These are phyloP conservation scores for Etheostoma nigrum DNA, from an alignment of 2,797 vertebrate species.

Conservation along the genomic window DNA sequence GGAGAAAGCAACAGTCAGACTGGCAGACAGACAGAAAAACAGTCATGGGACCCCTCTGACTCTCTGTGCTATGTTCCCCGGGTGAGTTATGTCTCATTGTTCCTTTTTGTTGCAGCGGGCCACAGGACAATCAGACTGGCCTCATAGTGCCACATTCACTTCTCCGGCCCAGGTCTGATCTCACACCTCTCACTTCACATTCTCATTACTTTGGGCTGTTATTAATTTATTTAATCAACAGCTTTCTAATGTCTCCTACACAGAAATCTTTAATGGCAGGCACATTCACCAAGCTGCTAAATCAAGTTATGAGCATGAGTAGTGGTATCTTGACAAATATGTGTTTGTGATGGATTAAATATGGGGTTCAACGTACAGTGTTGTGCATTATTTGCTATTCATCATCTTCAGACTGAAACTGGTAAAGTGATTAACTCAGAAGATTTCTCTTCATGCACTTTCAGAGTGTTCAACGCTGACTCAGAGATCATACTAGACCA, in stretches of 20 bases:
- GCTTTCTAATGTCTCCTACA: constrained; percentile 39
- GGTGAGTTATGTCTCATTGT: constrained; percentile 65
- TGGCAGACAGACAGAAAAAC: constrained; percentile 23
- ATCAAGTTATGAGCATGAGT: constrained; percentile 29
- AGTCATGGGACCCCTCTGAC: constrained; percentile 62
- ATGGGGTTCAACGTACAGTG: neutral
- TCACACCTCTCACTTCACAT: constrained; percentile 77
- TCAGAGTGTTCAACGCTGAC: constrained; percentile 36
- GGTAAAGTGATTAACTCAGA: constrained; percentile 11
- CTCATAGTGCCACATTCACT: constrained; percentile 76
- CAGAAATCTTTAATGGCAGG: constrained; percentile 53
- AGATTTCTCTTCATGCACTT: constrained; percentile 30
- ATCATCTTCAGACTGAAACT: constrained; percentile 7
- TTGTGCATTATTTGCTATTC: constrained; percentile 11
- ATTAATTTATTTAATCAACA: constrained; percentile 79
- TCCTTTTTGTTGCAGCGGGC: constrained; percentile 34
- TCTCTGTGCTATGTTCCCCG: constrained; percentile 43
- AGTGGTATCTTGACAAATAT: constrained; percentile 6
- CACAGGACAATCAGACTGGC: constrained; percentile 61
- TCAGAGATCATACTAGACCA: constrained; percentile 44
- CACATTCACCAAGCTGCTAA: constrained; percentile 36
- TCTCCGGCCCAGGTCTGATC: constrained; percentile 51
- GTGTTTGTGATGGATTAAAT: constrained; percentile 21
- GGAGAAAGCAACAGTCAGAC: constrained; percentile 15
- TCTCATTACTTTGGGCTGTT: constrained; percentile 63